Conservation (phyloP, 2,888 invertebrate species). For the Ophioninae sp. region DNA sequence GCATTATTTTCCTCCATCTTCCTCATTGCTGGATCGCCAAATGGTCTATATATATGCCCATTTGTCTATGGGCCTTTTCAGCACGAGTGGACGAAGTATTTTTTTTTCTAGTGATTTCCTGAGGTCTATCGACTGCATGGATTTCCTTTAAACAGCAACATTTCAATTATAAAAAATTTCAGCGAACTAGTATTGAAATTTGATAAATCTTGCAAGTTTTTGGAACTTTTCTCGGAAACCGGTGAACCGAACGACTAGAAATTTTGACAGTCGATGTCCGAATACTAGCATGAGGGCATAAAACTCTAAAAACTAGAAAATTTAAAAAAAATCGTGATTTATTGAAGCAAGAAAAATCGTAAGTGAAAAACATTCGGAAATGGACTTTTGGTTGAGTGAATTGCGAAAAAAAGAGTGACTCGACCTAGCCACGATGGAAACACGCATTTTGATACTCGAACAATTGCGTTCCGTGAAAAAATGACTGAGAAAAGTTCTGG, state of each 20-base stretch:
- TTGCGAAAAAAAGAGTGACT: not conserved
- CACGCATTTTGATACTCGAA: not conserved
- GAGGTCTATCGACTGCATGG: not conserved
- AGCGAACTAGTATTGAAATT: not conserved
- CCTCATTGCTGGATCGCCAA: slow-evolving; percentile 18
- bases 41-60: not conserved
- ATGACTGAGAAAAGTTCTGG: not conserved
- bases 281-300: too few species aligned
- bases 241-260: not conserved
- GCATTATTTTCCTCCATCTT: slow-evolving; percentile 39
- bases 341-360: too few species aligned
- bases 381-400: not conserved
- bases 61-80: not conserved
- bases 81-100: not conserved
- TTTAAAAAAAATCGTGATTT: too few species aligned
- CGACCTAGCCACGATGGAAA: not conserved
- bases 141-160: not conserved
- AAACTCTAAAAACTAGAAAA: too few species aligned
- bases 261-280: too few species aligned
- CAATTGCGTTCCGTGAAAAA: not conserved
- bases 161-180: not conserved
- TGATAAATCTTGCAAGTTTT: not conserved
- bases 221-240: not conserved
- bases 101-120: not conserved
- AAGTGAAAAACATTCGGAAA: not conserved